A percentile compares a stretch with the other conserved stretches of the same genome.
phyloP scores from a whole-genome alignment of 1,140 invertebrate genomes.

The Atta colombica region DNA sequence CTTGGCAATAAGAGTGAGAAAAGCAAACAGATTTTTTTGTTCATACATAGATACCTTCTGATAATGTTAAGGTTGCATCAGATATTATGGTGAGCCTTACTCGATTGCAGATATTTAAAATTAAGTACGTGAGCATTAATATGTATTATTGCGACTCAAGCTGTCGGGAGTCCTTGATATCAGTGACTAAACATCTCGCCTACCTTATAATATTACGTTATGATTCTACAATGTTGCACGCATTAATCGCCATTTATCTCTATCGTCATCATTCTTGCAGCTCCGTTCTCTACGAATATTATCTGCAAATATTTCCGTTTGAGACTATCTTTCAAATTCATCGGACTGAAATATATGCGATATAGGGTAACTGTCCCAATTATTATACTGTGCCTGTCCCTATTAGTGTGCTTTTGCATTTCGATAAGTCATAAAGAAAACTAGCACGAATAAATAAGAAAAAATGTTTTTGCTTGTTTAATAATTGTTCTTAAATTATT shows the following conservation, averaged over 20 bases:
- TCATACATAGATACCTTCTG: neutral
- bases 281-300: neutral
- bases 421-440: no score
- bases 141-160: constrained; percentile 46
- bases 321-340: neutral
- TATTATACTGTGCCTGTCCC: no score
- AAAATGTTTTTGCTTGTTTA: no score
- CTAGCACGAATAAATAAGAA: no score
- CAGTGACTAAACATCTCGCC: constrained; percentile 41
- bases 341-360: neutral
- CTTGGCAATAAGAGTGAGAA: neutral
- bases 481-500: no score
- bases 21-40: neutral
- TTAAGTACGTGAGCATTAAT: constrained; percentile 47
- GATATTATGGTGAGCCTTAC: constrained; percentile 21
- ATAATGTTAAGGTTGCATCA: constrained; percentile 10
- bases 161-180: constrained; percentile 39
- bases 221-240: constrained; percentile 6
- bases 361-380: no score
- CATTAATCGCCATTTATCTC: constrained; percentile 33
- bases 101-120: constrained; percentile 28
- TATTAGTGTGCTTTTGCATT: no score
- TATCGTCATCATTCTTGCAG: constrained; percentile 35
- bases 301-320: constrained; percentile 26
- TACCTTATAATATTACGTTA: constrained; percentile 30